Conservation (phyloP, 1,140 invertebrate species). For the Zaprionus gabonicus region DNA sequence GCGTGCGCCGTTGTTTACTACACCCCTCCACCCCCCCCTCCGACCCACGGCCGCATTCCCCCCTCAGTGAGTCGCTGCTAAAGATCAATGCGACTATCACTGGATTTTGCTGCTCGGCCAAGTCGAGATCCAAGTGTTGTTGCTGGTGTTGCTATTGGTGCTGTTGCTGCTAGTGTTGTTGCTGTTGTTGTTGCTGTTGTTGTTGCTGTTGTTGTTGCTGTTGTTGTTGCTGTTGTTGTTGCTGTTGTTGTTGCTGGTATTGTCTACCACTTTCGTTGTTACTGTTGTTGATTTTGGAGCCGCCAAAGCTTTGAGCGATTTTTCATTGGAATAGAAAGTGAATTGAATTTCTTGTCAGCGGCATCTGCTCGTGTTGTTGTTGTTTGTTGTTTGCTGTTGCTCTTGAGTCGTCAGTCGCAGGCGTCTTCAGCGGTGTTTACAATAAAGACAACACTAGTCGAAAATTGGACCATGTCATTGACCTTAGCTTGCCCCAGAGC, state of each 20-base stretch:
- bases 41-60: conserved; percentile 3
- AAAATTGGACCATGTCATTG: conserved; percentile 80
- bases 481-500: conserved; percentile 68
- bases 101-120: conserved; percentile 54
- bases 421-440: conserved; percentile 69
- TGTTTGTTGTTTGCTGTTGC: conserved; percentile 39
- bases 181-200: conserved; percentile 39
- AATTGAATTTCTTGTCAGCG: conserved; percentile 76
- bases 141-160: conserved; percentile 21
- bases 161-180: conserved; percentile 69
- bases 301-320: conserved; percentile 77
- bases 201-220: conserved; percentile 59
- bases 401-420: conserved; percentile 51
- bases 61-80: conserved; percentile 59
- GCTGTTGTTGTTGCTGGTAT: conserved; percentile 40
- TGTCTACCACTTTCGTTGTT: conserved; percentile 83
- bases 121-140: conserved; percentile 14
- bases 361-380: conserved; percentile 14
- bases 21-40: conserved; percentile 5
- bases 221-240: conserved; percentile 35
- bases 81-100: conserved; percentile 68
- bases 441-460: conserved; percentile 58
- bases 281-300: conserved; percentile 71
- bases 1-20: conserved; percentile 68
- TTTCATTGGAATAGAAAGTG: conserved; percentile 84